Conservation (phyloP, 2,797 vertebrate genomes). For the Trichosurus vulpecula region DNA sequence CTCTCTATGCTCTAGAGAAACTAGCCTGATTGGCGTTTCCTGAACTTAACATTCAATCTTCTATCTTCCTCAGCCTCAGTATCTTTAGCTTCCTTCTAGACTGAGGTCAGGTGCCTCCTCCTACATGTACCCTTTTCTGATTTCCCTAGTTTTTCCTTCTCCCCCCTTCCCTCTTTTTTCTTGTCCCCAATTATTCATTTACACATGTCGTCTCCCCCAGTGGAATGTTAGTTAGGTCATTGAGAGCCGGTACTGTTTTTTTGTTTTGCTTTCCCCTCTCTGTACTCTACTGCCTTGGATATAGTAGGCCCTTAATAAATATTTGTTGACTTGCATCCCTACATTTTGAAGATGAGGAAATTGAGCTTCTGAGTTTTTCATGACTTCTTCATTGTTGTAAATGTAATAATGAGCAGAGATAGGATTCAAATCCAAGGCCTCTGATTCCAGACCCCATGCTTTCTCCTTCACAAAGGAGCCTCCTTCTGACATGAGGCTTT, state of each 20-base stretch:
- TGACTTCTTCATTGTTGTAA: not conserved
- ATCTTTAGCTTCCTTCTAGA: not conserved
- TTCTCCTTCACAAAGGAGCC: not conserved
- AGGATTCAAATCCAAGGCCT: not conserved
- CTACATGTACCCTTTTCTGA: not conserved
- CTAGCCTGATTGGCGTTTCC: not conserved
- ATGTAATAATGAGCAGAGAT: not conserved
- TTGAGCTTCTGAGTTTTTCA: not conserved
- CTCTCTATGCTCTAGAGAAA: not conserved
- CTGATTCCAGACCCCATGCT: not conserved
- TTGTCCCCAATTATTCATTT: not conserved
- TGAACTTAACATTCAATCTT: not conserved
- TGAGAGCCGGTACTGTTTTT: not conserved
- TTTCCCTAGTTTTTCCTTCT: not conserved
- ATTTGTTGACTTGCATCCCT: no score
- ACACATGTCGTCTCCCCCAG: not conserved
- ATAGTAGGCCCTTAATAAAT: not conserved
- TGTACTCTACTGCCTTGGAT: rapidly evolving
- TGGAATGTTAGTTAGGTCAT: not conserved
- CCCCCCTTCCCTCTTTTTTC: not conserved
- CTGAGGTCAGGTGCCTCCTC: not conserved
- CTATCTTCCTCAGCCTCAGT: not conserved
- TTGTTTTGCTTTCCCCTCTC: not conserved
- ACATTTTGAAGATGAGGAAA: not conserved
- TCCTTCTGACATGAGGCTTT: not conserved